Evolutionary conservation across 1,140 invertebrate genomes (phyloP).

Genomic region (Scaptomyza pallida): DNA sequence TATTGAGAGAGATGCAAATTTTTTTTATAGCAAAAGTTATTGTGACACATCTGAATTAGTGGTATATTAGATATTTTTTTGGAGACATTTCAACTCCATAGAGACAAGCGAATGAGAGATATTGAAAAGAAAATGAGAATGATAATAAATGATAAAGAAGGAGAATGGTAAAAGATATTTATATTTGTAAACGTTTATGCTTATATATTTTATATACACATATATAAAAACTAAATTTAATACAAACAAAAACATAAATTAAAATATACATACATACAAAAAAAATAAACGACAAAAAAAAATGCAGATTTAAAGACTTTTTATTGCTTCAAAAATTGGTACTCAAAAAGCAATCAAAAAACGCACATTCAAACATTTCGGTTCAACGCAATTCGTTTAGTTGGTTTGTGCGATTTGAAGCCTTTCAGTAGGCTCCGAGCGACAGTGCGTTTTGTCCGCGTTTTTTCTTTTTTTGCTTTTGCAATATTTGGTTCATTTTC

Average conservation of each 20-base stretch:
- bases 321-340: no score
- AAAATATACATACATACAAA: slow-evolving; percentile 29
- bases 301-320: background rate
- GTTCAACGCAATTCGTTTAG: no score
- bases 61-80: slow-evolving; percentile 44
- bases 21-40: slow-evolving; percentile 69
- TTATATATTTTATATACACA: slow-evolving; percentile 79
- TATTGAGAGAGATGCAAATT: slow-evolving; percentile 10
- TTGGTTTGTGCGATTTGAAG: no score
- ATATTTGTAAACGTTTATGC: slow-evolving; percentile 80
- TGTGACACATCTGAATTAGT: slow-evolving; percentile 43
- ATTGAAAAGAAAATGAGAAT: slow-evolving; percentile 27
- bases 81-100: slow-evolving; percentile 46
- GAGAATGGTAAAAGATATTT: slow-evolving; percentile 74
- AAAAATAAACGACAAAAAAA: slow-evolving; percentile 43
- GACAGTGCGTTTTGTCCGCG: no score
- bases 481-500: no score
- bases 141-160: slow-evolving; percentile 30
- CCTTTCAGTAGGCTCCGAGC: no score
- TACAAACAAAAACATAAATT: slow-evolving; percentile 55
- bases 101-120: slow-evolving; percentile 34
- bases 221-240: slow-evolving; percentile 63
- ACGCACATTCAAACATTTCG: no score
- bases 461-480: no score
- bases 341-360: no score